phyloP scores from a whole-genome alignment of 2,888 invertebrate species.

The Archaeoteleia sp. region DNA sequence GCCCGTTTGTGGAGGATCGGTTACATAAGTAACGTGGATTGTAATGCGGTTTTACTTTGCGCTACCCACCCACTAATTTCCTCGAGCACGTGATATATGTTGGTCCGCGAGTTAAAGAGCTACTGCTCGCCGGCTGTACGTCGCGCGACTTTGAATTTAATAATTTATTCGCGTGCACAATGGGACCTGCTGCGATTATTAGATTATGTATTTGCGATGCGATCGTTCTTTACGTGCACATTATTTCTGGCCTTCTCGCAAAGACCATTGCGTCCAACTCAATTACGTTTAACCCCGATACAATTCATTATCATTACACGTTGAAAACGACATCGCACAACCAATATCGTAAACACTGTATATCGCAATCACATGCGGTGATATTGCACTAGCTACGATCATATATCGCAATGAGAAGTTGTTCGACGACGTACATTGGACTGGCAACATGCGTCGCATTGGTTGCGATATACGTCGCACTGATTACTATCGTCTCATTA shows the following conservation, averaged over 20 bases:
- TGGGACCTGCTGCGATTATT: constrained; percentile 11
- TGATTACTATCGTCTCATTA: too few relatives aligned
- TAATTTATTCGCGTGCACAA: constrained; percentile 45
- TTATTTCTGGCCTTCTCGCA: neutral
- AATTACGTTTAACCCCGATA: constrained; percentile 2
- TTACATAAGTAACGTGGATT: constrained; percentile 57
- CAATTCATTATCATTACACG: constrained; percentile 5
- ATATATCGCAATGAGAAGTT: too few relatives aligned
- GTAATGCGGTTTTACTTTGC: constrained; percentile 63
- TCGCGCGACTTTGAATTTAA: constrained; percentile 39
- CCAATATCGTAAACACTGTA: too few relatives aligned
- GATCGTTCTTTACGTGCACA: neutral
- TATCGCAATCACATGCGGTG: too few relatives aligned
- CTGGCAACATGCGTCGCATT: too few relatives aligned
- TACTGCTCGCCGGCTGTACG: constrained; percentile 9
- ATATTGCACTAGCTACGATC: too few relatives aligned
- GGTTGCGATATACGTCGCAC: too few relatives aligned
- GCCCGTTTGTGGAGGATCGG: constrained; percentile 55
- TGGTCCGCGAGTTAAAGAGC: constrained; percentile 23
- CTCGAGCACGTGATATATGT: constrained; percentile 57
- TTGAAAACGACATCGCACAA: too few relatives aligned
- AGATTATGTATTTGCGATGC: constrained; percentile 4
- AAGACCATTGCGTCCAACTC: constrained; percentile 1
- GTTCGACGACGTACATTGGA: too few relatives aligned
- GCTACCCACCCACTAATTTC: constrained; percentile 62